Evolutionary conservation across 2,113 vertebrate genomes (phyloP).

Genomic region (Heterochromis multidens): DNA sequence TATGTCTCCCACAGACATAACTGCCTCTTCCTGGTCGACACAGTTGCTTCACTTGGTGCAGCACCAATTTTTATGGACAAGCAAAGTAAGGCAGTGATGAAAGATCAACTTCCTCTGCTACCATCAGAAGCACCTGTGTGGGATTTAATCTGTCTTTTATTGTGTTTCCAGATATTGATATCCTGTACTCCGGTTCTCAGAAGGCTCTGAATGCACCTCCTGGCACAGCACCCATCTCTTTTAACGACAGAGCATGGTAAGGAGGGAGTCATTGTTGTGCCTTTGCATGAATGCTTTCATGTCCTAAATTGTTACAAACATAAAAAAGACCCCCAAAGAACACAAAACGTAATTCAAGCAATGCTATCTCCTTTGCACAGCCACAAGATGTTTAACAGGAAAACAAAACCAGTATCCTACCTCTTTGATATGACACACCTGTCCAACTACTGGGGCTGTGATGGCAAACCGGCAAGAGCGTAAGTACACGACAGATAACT

Average conservation of each 20-base stretch:
- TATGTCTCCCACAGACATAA: slow-evolving; percentile 76
- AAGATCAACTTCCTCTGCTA: background rate
- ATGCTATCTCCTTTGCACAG: slow-evolving; percentile 61
- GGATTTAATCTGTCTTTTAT: background rate
- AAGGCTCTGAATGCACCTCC: slow-evolving; percentile 91
- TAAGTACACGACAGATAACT: slow-evolving; percentile 64
- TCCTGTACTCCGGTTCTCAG: slow-evolving; percentile 90
- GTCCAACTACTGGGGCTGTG: slow-evolving; percentile 90
- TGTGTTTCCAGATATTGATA: slow-evolving; percentile 82
- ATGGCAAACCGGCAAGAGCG: slow-evolving; percentile 77
- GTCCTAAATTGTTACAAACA: background rate
- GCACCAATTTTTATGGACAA: slow-evolving; percentile 92
- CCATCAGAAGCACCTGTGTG: background rate
- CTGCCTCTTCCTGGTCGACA: slow-evolving; percentile 91
- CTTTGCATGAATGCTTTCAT: background rate
- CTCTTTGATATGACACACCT: slow-evolving; percentile 84
- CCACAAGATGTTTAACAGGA: slow-evolving; percentile 87
- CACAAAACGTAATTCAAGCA: background rate
- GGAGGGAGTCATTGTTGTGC: background rate
- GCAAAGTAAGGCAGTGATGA: slow-evolving; percentile 80
- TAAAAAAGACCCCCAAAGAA: background rate
- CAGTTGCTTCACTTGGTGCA: slow-evolving; percentile 90
- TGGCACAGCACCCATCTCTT: slow-evolving; percentile 89
- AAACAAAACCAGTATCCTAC: slow-evolving; percentile 85
- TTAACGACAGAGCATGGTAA: slow-evolving; percentile 91